phyloP scores from a whole-genome alignment of 2,113 vertebrate genomes.

The Melanocharis versteri region DNA sequence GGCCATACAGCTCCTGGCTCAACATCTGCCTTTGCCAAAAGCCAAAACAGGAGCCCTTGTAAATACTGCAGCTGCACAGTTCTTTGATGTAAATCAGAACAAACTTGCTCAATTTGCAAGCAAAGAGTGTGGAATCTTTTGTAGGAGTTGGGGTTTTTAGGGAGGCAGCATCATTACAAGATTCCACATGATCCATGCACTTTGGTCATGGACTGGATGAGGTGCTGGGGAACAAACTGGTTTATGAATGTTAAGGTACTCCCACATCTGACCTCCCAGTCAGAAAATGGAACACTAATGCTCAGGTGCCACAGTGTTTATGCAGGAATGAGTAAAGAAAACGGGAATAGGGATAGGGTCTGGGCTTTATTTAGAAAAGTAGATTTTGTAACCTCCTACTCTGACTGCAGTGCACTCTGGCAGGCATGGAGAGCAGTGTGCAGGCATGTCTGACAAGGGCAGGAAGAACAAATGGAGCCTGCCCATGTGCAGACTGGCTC shows the following conservation, averaged over 20 bases:
- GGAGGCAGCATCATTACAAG: neutral
- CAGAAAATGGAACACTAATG: neutral
- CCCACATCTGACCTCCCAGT: neutral
- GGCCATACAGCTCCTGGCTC: neutral
- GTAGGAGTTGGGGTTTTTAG: neutral
- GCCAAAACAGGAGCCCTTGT: neutral
- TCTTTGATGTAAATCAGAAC: neutral
- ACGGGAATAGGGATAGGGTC: neutral
- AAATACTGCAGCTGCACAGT: neutral
- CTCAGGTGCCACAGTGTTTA: neutral
- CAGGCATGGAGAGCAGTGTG: neutral
- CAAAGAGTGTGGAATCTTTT: neutral
- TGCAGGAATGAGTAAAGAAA: neutral
- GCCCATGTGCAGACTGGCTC: fast-evolving
- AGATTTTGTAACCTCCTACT: neutral
- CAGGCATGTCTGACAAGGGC: neutral
- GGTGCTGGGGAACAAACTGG: neutral
- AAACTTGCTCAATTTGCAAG: neutral
- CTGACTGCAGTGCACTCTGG: fast-evolving
- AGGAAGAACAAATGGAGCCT: fast-evolving
- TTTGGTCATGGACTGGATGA: neutral
- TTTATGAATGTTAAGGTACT: neutral
- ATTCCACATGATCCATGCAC: fast-evolving
- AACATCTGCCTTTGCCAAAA: neutral
- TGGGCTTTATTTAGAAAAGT: fast-evolving